phyloP scores from a whole-genome alignment of 2,888 invertebrate species.

The Isoperla grammatica region DNA sequence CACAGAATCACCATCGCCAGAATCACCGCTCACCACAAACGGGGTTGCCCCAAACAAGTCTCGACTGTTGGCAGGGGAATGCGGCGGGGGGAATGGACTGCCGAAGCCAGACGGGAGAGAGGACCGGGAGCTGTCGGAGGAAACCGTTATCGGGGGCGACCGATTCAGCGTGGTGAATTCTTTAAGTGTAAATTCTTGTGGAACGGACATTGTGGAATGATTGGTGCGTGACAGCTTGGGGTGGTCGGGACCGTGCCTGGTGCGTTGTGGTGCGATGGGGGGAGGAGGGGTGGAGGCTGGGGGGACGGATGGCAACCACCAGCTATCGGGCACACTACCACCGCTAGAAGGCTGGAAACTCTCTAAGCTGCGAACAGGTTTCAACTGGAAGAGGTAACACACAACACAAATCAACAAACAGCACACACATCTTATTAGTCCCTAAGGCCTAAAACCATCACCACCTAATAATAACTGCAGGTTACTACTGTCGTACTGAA shows the following conservation, averaged over 20 bases:
- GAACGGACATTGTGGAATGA: conserved; percentile 39
- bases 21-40: conserved; percentile 45
- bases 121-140: conserved; percentile 31
- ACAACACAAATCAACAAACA: conserved; percentile 13
- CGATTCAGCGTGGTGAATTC: background rate
- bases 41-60: conserved; percentile 43
- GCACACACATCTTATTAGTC: conserved; percentile 3
- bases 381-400: conserved; percentile 45
- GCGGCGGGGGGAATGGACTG: conserved; percentile 33
- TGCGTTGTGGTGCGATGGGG: conserved; percentile 44
- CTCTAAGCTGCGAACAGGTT: conserved; percentile 56
- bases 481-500: no score
- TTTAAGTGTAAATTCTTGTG: background rate
- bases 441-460: background rate
- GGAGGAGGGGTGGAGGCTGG: conserved; percentile 39
- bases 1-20: conserved; percentile 45
- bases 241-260: conserved; percentile 42
- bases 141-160: background rate
- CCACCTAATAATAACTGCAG: no score
- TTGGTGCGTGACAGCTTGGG: conserved; percentile 46
- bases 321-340: conserved; percentile 35
- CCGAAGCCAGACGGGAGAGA: conserved; percentile 35
- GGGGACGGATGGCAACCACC: conserved; percentile 41
- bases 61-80: conserved; percentile 33
- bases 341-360: conserved; percentile 47